Base-by-base conservation (phyloP, 2,888 invertebrate genomes). In the Leucania comma region DNA sequence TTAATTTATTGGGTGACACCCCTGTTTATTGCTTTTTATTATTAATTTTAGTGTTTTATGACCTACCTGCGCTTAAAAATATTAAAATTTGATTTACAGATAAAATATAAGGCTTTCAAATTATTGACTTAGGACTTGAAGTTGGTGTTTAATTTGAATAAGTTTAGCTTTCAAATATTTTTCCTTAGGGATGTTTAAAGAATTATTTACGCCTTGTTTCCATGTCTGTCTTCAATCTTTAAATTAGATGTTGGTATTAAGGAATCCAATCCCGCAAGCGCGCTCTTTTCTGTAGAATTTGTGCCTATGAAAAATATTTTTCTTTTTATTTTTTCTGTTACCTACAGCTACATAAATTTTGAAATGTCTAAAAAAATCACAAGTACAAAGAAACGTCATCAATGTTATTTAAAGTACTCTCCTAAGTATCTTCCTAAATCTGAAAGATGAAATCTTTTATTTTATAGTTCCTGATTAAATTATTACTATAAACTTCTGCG, bases 1-100 rank as follows among this genome's bases (percentile, higher is more conserved):
- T 80, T 89, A 89, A 92, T 91, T 92, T 93, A 91, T 88, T 84
- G 70, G 79, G 87, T 90, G 91, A 91, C 90, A 89, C 87, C 78
- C 64, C 68, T 78, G 69, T 82, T 82, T 82, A 85, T 84, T 72
- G 70, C 82, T 53, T 76, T 83, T 82, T 77, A 80, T 84, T 85
- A 84, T 82, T 80, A 80, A 86, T 86, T 84, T 84, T 86, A 71
- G 68, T 86, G 84, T 80, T 85, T 86, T 85, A 85, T 80, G 76
- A 76, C 78, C 14, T 65, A 71, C 78, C 80, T 80, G 69, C 32
- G 61, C 20, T n/a, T 61, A 79, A 78, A 51, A 63, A 73, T 78
- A 82, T 68, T 48, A 68, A 60, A 64, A 24, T 63, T 61, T 68
- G 80, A 82, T 72, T 82, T 78, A 82, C 61, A 65, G 57, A 42